Conservation (phyloP, 2,113 vertebrate genomes). For the Balaenoptera acutorostrata region DNA sequence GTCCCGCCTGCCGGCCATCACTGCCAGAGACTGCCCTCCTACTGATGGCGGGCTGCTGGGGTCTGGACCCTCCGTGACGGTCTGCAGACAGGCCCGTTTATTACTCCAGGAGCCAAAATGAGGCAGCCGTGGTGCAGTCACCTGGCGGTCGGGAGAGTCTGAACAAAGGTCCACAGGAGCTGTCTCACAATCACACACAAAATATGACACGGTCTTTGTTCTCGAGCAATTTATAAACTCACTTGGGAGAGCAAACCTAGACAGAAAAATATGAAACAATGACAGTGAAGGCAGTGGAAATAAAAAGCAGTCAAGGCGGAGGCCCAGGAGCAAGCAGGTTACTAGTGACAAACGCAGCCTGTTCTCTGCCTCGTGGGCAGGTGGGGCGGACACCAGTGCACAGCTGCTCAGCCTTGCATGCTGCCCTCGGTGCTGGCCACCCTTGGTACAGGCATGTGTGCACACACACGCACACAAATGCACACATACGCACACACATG, state of each 20-base stretch:
- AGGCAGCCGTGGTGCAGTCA: fast-evolving
- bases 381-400: fast-evolving
- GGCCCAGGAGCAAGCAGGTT: neutral
- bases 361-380: neutral
- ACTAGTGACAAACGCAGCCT: neutral
- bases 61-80: neutral
- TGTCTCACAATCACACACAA: neutral
- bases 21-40: neutral
- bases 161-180: neutral
- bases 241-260: neutral
- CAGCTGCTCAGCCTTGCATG: too few species aligned
- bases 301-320: neutral
- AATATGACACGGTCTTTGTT: neutral
- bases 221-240: neutral
- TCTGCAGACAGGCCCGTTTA: neutral
- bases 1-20: fast-evolving
- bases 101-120: neutral
- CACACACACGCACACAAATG: too few species aligned
- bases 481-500: neutral
- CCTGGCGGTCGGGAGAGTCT: neutral
- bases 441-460: too few species aligned
- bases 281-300: neutral
- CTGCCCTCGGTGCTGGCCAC: neutral
- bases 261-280: neutral
- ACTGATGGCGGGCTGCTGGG: neutral